Evolutionary conservation across 2,888 invertebrate species (phyloP).

Genomic region (Neoitamus cyanurus): DNA sequence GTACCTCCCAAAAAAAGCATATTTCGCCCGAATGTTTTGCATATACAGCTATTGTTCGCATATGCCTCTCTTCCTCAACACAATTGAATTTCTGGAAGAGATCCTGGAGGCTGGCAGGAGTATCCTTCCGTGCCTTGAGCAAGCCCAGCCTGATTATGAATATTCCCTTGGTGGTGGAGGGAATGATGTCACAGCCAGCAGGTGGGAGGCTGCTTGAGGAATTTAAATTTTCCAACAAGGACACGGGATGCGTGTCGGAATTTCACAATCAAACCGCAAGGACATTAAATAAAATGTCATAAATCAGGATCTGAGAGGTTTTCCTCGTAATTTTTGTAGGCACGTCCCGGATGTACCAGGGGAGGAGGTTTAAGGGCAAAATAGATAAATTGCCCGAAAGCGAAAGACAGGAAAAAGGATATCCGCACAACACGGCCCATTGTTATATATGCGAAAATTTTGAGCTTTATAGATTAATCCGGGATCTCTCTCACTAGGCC

Average conservation of each 20-base stretch:
- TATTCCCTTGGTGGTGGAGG: background rate
- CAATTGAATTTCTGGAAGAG: background rate
- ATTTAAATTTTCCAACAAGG: conserved; percentile 1
- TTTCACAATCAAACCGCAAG: background rate
- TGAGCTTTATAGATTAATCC: background rate
- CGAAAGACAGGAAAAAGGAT: background rate
- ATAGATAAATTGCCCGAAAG: background rate
- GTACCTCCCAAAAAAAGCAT: background rate
- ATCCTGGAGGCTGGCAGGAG: background rate
- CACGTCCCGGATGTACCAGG: background rate
- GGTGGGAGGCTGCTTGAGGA: background rate
- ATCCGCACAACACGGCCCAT: background rate
- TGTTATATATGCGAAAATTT: background rate
- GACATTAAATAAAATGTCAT: background rate
- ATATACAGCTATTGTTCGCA: background rate
- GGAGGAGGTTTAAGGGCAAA: background rate
- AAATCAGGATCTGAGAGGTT: conserved; percentile 5
- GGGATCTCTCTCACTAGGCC: background rate
- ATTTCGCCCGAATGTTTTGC: background rate
- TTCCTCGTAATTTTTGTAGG: background rate
- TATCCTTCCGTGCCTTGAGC: background rate
- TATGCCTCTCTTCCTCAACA: background rate
- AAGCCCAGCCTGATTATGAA: background rate
- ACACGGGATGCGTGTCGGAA: background rate
- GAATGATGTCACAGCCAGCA: background rate